Evolutionary conservation across 1,140 invertebrate species (phyloP), one percentile per base, ranked within the genome.

Genomic region (Galleria mellonella): DNA sequence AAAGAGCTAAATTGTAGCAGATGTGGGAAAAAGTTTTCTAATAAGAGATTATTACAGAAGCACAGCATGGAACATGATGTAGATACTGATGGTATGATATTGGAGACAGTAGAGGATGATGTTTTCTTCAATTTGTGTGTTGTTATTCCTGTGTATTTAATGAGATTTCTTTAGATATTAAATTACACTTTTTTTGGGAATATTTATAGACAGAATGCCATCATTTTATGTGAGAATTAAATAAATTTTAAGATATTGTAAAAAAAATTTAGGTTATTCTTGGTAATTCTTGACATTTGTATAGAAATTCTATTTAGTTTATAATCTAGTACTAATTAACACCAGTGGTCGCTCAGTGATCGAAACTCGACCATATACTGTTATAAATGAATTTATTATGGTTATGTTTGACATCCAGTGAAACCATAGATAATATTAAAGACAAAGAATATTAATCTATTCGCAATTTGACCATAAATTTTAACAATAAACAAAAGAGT

Each of bases 31-130:
- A 76, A 66, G 35, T 38, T 81, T 27, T 50, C 60, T 28, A 84
- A 65, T 37, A 76, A 70, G 44, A 71, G 73, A 47, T 58, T 78
- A n/a, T 55, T 82, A 32, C 75, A 75, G 41, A 84, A 77, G 37
- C 81, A 84, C 39, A 66, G 69, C 42, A 81, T 67, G 52, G 31
- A 54, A 6, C 76, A 83, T 67, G 55, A 67, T 45, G 57, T 67
- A 9, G 55, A 65, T 52, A 48, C 49, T 2, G 49, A 55, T 55
- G 56, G 66, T n/a, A 63, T 69, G 55, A 60, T 66, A 23, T 39
- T 67, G 14, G 61, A 70, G 45, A 70, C 54, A 32, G 63, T 68
- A 38, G 61, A 62, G 10, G 66, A 66, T 46, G 57, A 60, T 56
- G 55, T 61, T 33, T 60, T 62, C 36, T 69, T 65, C 56, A 56